Base-by-base conservation (phyloP, 2,888 invertebrate genomes). In the Pedicia rivosa region DNA sequence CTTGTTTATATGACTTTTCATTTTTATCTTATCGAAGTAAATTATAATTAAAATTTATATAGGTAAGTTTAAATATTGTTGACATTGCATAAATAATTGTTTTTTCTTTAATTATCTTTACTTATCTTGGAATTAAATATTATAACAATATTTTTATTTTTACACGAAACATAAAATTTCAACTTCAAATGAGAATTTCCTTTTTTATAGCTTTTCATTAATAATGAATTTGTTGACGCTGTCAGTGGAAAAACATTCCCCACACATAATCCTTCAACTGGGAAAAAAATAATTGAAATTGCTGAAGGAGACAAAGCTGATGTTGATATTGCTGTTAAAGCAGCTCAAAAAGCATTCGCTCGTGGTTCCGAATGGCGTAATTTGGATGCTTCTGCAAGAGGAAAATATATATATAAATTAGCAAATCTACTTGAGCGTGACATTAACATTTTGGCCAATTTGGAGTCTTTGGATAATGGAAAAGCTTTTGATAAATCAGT, bases 281-380 rank as follows among this genome's bases (percentile, higher is more conserved):
- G 76, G 42, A 64, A 74, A 48, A 72, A 74, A 47, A 83, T 92
- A 48, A 59, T 64, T 9, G 67, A 83, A 49, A 73, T 92, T 32
- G 71, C 84, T 37, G 90, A 88, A 64, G 91, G 75, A 39, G 82
- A 82, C 56, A 81, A 83, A 79, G 80, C 74, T 42, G 88, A 88
- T 58, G 72, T 88, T 2, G 77, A 87, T 48, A 58, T 71, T 44
- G 87, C 88, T 9, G 87, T 88, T 10, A 66, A 67, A 34, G 86
- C 86, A 30, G 87, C 88, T 1, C 74, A 72, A 51, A 67, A 68
- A 42, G 87, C 88, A 1, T 87, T 87, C 52, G 65, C 70, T 27
- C 68, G 77, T 15, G 69, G 70, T 43, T 73, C 82, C 5, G 63
- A 65, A 59, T 88, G 87, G 87, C 68, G 91, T 24, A 72, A 66